phyloP scores from a whole-genome alignment of 2,113 vertebrate species.

The Corvus moneduloides region DNA sequence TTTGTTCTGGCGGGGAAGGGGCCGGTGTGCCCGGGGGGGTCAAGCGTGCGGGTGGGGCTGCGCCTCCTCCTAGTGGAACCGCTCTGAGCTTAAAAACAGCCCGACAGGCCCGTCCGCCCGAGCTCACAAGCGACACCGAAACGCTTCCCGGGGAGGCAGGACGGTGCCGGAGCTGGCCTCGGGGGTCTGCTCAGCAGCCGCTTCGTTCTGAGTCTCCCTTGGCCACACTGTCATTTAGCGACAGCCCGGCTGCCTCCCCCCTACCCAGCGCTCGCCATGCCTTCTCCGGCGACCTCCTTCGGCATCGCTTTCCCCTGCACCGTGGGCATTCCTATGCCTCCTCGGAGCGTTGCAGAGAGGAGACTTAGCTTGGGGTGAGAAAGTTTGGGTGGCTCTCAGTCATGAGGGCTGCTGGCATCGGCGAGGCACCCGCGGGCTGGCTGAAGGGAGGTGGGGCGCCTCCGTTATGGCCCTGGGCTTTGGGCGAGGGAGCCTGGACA shows the following conservation, averaged over 20 bases:
- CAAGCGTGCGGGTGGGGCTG: not conserved
- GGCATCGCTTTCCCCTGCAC: not conserved
- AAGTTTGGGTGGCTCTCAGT: not conserved
- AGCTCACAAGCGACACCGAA: not conserved
- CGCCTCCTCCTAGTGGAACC: not conserved
- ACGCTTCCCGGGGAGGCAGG: not conserved
- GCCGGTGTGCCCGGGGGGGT: not conserved
- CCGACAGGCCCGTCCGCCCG: not conserved
- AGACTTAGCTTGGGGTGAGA: not conserved
- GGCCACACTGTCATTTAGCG: not conserved
- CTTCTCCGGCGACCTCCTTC: not conserved
- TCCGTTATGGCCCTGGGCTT: not conserved
- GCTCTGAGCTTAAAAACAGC: not conserved
- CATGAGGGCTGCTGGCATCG: not conserved
- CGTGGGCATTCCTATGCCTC: fast-evolving
- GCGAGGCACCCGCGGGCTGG: not conserved
- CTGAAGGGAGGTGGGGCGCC: not conserved
- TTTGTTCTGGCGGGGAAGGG: conserved; percentile 30
- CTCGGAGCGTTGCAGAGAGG: not conserved
- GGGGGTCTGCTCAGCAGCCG: not conserved
- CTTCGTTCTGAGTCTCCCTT: not conserved
- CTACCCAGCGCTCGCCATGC: not conserved
- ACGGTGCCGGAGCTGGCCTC: no score
- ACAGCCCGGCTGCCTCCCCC: not conserved
- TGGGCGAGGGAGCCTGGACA: not conserved